A percentile compares a stretch with the other conserved stretches of the same genome.
Conservation (phyloP, 2,113 vertebrate species). For the Mionectes macconnelli region DNA sequence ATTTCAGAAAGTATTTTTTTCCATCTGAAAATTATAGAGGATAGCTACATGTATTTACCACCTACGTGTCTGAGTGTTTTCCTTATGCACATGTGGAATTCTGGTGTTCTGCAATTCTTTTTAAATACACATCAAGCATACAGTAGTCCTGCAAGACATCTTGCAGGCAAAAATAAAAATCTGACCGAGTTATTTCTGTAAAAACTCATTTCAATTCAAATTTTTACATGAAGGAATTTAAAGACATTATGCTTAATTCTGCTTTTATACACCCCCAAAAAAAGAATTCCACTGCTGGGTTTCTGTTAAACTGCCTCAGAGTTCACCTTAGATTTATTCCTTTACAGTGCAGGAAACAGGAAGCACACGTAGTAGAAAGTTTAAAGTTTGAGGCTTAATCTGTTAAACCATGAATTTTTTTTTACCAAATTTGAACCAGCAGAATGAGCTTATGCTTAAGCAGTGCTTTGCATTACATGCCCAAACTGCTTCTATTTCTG, state of each 20-base stretch:
- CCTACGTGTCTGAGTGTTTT: background rate
- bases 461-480: background rate
- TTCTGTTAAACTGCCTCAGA: background rate
- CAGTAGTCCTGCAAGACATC: background rate
- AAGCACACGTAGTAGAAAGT: background rate
- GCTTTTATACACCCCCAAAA: background rate
- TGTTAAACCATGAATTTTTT: background rate
- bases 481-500: background rate
- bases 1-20: background rate
- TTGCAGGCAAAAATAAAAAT: background rate
- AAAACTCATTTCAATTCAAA: background rate
- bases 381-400: background rate
- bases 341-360: background rate
- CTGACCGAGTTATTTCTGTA: background rate
- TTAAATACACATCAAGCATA: background rate
- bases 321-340: background rate
- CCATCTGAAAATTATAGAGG: background rate
- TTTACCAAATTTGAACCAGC: background rate
- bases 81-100: background rate
- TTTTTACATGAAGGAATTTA: background rate
- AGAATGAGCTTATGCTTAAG: background rate
- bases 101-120: background rate
- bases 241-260: background rate
- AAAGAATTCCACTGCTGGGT: background rate
- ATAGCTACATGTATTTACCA: background rate